Base-by-base conservation (phyloP, 2,888 invertebrate genomes). In the Formica aserva region DNA sequence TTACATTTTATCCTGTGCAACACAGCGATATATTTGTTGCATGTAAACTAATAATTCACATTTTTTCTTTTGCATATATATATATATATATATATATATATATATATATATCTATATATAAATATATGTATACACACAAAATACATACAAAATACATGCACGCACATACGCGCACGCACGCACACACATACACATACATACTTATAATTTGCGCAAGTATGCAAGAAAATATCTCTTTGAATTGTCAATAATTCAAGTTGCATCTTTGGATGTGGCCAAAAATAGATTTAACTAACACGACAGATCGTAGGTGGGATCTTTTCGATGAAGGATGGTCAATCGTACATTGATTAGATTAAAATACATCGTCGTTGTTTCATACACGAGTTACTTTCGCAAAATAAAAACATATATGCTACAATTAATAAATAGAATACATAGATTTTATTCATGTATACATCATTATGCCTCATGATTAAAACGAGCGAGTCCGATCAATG, bases 171-270 rank as follows among this genome's bases (percentile, higher is more conserved):
- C 8, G 1, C 48, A 52, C 8, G 8, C n/a, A 48, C 3, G 3
- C 74, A 74, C 65, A 83, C 60, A 22, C 74, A 88, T 92, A 92
- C 91, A 87, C 90, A 90, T 63, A 83, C 83, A 76, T 74, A 87
- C 77, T 71, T 80, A 87, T 92, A 93, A 91, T 89, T 89, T 92
- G 90, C 91, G 88, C 89, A 71, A 78, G 89, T 89, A 90, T 88
- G 88, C 91, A 90, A 90, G 89, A 92, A 92, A 92, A 92, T 92
- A 92, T 91, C 86, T 89, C 89, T 91, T 85, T 89, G 86, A 89
- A 89, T 87, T 35, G 86, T 90, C 83, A 88, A 38, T 90, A 86
- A 89, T 90, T 89, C 86, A 85, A 88, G 87, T 92, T 91, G 78
- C 86, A 87, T 89, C 88, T 90, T 90, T 91, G 89, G 90, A 88